A percentile compares a stretch with the other conserved stretches of the same genome.
These are phyloP conservation scores for Germaria angustata DNA, from an alignment of 2,888 invertebrate genomes.

Conservation along the genomic window DNA sequence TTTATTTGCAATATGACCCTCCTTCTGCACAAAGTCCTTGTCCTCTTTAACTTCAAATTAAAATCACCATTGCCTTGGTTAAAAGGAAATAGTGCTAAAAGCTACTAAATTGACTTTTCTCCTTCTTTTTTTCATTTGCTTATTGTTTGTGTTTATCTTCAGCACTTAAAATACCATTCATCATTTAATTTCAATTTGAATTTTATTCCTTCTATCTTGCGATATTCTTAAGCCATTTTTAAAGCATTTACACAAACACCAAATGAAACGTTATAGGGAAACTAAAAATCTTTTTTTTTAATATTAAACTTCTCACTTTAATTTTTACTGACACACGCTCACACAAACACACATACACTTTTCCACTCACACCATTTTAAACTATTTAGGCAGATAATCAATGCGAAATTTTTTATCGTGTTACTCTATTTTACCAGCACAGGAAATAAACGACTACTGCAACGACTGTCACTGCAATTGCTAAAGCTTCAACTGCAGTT, in stretches of 20 bases:
- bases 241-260: neutral
- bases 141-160: conserved; percentile 50
- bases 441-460: conserved; percentile 8
- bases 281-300: conserved; percentile 27
- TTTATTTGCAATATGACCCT: no score
- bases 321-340: neutral
- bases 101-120: conserved; percentile 32
- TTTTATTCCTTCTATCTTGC: conserved; percentile 11
- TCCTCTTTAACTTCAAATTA: neutral
- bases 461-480: conserved; percentile 20
- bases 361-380: neutral
- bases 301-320: conserved; percentile 13
- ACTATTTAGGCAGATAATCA: conserved; percentile 48
- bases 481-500: conserved; percentile 4
- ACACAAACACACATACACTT: neutral
- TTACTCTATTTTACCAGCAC: conserved; percentile 8
- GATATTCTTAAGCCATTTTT: neutral
- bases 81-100: conserved; percentile 39
- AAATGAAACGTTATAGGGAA: neutral
- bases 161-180: conserved; percentile 61
- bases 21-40: no score
- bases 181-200: conserved; percentile 57
- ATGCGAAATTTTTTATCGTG: conserved; percentile 10
- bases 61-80: conserved; percentile 28
- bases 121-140: conserved; percentile 10